Conservation (phyloP, 1,140 invertebrate species). For the Trichonephila clavipes region DNA sequence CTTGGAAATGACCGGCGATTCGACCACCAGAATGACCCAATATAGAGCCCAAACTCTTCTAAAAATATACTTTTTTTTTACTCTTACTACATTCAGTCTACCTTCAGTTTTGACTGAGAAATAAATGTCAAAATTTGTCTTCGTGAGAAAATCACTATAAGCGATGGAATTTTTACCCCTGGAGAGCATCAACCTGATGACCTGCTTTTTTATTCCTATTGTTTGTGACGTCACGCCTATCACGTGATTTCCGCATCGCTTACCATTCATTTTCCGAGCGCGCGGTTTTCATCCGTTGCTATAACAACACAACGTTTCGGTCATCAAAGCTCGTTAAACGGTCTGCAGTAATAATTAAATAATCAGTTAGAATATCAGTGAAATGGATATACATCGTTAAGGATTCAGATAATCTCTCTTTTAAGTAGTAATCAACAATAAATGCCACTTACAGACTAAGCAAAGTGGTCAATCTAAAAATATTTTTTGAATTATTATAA, state of each 20-base stretch:
- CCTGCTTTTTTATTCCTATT: conserved; percentile 45
- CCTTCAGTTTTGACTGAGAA: conserved; percentile 2
- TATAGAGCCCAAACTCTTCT: background rate
- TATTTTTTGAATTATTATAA: too few species aligned
- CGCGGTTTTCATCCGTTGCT: conserved; percentile 29
- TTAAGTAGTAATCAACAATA: background rate
- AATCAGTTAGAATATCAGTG: background rate
- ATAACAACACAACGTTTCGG: conserved; percentile 19
- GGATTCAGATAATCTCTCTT: background rate
- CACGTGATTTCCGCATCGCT: conserved; percentile 29
- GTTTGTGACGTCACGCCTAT: conserved; percentile 1
- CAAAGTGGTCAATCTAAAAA: background rate
- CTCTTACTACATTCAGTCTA: conserved; percentile 8
- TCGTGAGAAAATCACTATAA: conserved; percentile 40
- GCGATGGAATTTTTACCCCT: conserved; percentile 34
- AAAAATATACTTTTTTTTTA: conserved; percentile 15
- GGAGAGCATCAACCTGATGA: conserved; percentile 36
- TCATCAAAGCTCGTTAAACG: conserved; percentile 7
- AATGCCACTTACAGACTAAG: background rate
- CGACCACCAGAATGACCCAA: background rate
- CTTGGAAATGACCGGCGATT: background rate
- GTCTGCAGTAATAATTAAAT: conserved; percentile 18
- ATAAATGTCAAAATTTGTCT: conserved; percentile 39
- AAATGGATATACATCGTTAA: conserved; percentile 2
- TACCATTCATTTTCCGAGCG: conserved; percentile 11